Evolutionary conservation across 2,888 invertebrate species (phyloP), one percentile per base, ranked within the genome.

Genomic region (Electrophaes corylata): DNA sequence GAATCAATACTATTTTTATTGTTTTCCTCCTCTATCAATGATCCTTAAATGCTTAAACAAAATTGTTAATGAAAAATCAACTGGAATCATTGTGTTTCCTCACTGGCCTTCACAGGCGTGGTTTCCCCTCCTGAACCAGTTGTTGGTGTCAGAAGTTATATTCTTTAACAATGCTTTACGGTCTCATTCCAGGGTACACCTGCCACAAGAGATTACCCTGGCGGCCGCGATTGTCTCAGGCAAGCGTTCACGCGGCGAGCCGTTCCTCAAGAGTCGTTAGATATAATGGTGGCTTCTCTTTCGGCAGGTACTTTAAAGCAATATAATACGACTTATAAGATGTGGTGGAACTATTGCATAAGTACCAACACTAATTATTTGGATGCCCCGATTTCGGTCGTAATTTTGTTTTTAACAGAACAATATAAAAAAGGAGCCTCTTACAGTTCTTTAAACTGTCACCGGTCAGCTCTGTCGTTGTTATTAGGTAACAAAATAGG

Each of bases 221-320:
- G 29, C 29, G 29, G 29, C 29, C 29, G 29, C 29, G 29, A 29
- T 29, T 29, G 29, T 29, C 29, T 29, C 29, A 29, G 29, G 29
- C 29, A 29, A 29, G 29, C 29, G 29, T 29, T 29, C 29, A 5
- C 29, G 5, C 29, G 10, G 4, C n/a, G 41, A 6, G 23, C 23
- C 3, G 23, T 23, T 5, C 41, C 41, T n/a, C 23, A n/a, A 12
- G 20, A 20, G 1, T 19, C 41, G 3, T 12, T 41, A 41, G 70
- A 44, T 29, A 11, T 44, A 8, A 44, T 44, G 29, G 3, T 44
- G n/a, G 26, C 44, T 44, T 44, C 44, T 11, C 10, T 44, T 2
- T 14, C 44, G 6, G 19, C 12, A 16, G 14, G 18, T 18, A 29
- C 29, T 11, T 6, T 44, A 3, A 14, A 16, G 10, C 44, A 44